A percentile compares a stretch with the other conserved stretches of the same genome.
phyloP scores from a whole-genome alignment of 2,797 vertebrate genomes.

The Fratercula arctica region DNA sequence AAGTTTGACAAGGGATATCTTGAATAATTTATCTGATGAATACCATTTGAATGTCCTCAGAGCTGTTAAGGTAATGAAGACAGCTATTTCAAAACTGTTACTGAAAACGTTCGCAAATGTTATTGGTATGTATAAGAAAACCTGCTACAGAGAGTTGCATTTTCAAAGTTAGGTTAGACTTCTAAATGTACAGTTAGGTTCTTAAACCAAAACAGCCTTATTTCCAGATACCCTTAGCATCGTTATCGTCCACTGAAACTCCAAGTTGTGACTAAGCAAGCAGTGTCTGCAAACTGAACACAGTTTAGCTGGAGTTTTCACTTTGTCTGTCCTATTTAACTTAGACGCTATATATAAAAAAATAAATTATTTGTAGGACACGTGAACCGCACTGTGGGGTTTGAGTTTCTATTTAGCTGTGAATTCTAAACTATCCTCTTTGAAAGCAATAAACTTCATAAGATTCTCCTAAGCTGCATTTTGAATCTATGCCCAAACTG shows the following conservation, averaged over 20 bases:
- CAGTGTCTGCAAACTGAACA: background rate
- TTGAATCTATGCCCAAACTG: background rate
- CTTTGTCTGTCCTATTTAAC: background rate
- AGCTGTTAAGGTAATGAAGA: background rate
- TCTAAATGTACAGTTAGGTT: background rate
- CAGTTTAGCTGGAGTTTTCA: background rate
- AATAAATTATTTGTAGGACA: background rate
- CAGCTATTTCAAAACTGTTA: background rate
- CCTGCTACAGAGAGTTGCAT: background rate
- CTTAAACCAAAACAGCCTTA: background rate
- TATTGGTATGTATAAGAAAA: background rate
- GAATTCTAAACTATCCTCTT: background rate
- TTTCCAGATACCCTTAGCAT: background rate
- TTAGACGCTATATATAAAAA: background rate
- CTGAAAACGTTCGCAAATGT: background rate
- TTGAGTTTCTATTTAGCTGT: background rate
- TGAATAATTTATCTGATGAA: slow-evolving; percentile 12
- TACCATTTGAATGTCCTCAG: background rate
- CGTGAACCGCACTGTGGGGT: background rate
- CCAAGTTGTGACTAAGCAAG: background rate
- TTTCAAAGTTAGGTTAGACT: background rate
- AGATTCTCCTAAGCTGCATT: background rate
- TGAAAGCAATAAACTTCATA: fast-evolving
- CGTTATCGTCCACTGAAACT: background rate
- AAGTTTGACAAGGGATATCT: background rate